These are phyloP conservation scores for Alfaro cultratus DNA, from an alignment of 2,797 vertebrate species.

Conservation along the genomic window DNA sequence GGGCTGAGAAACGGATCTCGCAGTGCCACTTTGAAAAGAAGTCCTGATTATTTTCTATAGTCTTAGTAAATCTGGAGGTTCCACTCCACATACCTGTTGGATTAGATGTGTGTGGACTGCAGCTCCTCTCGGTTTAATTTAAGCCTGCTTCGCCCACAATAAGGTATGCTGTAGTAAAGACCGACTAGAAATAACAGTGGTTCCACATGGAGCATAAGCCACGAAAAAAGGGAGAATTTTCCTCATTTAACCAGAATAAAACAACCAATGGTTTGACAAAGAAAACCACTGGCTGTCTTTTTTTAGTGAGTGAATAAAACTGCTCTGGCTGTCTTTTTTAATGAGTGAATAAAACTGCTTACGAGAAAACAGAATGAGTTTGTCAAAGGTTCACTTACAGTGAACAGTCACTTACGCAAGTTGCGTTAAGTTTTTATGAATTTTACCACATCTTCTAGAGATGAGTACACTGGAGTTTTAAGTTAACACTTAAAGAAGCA, in stretches of 20 bases:
- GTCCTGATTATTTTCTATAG: constrained; percentile 30
- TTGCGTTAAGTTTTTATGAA: too few species aligned
- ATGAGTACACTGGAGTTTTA: too few species aligned
- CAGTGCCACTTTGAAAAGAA: constrained; percentile 30
- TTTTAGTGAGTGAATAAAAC: not conserved
- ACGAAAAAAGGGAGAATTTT: not conserved
- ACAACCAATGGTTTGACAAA: not conserved
- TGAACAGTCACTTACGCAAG: too few species aligned
- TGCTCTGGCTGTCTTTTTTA: not conserved
- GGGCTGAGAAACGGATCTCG: constrained; percentile 15
- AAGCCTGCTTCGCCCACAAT: not conserved
- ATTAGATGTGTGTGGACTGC: constrained; percentile 42
- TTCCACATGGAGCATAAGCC: not conserved
- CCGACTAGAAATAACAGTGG: not conserved
- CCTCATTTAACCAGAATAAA: not conserved
- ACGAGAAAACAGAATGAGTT: not conserved
- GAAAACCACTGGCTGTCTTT: not conserved
- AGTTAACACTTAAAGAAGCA: too few species aligned
- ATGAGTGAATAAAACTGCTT: not conserved
- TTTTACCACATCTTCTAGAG: too few species aligned
- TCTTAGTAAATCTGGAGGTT: constrained; percentile 21
- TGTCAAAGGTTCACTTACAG: too few species aligned
- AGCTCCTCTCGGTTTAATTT: constrained; percentile 34
- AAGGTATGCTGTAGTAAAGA: not conserved
- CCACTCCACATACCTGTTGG: constrained; percentile 17